These are phyloP conservation scores for Carassius auratus DNA, from an alignment of 2,113 vertebrate genomes.

Conservation along the genomic window DNA sequence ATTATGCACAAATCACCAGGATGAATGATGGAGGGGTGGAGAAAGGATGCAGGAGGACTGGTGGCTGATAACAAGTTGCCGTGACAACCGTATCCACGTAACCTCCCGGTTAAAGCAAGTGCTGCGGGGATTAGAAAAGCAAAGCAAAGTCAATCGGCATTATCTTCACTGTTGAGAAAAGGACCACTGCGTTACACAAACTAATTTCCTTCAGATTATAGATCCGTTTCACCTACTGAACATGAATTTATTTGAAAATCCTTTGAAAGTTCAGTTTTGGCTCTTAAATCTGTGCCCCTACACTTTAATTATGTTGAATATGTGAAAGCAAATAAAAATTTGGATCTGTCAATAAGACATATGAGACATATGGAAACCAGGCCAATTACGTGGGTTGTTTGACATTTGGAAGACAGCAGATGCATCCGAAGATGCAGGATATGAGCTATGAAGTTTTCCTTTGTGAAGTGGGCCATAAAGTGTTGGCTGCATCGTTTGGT, in stretches of 20 bases:
- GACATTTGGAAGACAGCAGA: slow-evolving; percentile 11
- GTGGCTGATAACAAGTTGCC: slow-evolving; percentile 50
- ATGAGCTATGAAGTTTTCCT: not conserved
- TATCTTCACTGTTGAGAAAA: not conserved
- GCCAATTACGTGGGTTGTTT: not conserved
- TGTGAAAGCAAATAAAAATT: slow-evolving; percentile 19
- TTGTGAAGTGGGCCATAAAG: not conserved
- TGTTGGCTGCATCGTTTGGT: not conserved
- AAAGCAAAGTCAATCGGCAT: slow-evolving; percentile 11
- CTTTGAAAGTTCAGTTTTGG: not conserved
- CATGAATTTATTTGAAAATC: slow-evolving; percentile 8
- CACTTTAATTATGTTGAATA: not conserved
- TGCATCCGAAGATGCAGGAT: not conserved
- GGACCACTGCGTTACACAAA: not conserved
- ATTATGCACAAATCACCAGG: slow-evolving; percentile 53
- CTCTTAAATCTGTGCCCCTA: not conserved
- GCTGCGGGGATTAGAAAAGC: slow-evolving; percentile 33
- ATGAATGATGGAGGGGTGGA: slow-evolving; percentile 16
- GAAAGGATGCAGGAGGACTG: not conserved
- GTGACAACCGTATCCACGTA: slow-evolving; percentile 45
- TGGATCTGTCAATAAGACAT: slow-evolving; percentile 8
- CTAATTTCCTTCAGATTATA: slow-evolving; percentile 31
- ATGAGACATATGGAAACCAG: not conserved
- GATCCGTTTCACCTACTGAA: slow-evolving; percentile 5
- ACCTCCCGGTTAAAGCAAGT: slow-evolving; percentile 33